Evolutionary conservation across 1,140 invertebrate genomes (phyloP).

Genomic region (Hylyphantes graminicola): DNA sequence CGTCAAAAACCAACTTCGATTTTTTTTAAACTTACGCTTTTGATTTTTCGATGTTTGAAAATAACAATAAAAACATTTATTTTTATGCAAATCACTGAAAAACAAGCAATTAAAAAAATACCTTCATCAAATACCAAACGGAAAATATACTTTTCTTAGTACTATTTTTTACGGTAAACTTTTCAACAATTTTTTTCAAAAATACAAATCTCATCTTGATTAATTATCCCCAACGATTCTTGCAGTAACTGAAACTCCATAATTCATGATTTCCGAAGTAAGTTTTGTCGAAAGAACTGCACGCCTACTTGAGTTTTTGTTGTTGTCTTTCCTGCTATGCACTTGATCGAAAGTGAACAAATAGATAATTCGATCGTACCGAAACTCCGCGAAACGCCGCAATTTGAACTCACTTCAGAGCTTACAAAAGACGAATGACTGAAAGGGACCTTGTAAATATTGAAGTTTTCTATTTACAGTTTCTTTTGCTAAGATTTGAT

Average conservation of each 20-base stretch:
- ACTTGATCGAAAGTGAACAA: slow-evolving; percentile 38
- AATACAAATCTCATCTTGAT: too few relatives aligned
- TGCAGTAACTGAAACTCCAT: not conserved
- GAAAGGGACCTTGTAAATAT: not conserved
- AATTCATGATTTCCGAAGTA: not conserved
- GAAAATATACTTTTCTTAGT: not conserved
- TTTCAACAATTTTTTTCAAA: too few relatives aligned
- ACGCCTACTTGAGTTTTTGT: not conserved
- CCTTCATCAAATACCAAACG: not conserved
- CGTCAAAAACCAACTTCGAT: not conserved
- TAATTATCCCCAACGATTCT: too few relatives aligned
- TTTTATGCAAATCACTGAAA: not conserved
- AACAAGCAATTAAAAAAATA: not conserved
- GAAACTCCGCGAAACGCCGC: slow-evolving; percentile 22
- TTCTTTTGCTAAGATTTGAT: too few relatives aligned
- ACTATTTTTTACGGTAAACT: not conserved
- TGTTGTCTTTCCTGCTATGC: slow-evolving; percentile 5
- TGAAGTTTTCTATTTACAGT: not conserved
- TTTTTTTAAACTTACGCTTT: not conserved
- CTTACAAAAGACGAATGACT: slow-evolving; percentile 16
- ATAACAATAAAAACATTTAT: not conserved
- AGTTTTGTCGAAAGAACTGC: not conserved
- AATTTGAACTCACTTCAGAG: slow-evolving; percentile 38
- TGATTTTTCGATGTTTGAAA: not conserved
- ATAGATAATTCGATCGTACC: slow-evolving; percentile 47